Percentiles rank a stretch among this genome's conserved stretches.
phyloP scores from a whole-genome alignment of 2,113 vertebrate species.

The Polypterus senegalus region DNA sequence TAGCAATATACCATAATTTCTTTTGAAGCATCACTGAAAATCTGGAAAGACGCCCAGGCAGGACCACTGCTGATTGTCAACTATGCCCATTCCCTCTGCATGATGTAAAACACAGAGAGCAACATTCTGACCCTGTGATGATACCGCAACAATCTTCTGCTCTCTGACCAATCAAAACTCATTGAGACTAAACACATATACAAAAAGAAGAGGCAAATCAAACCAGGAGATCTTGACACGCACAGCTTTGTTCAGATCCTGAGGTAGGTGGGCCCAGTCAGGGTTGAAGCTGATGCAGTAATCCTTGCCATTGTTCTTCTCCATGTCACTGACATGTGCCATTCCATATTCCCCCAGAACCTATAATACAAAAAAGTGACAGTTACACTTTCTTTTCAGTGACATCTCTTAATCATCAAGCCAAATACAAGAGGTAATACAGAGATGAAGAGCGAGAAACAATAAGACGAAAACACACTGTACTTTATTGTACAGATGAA shows the following conservation, averaged over 20 bases:
- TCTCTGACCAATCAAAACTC: too few species aligned
- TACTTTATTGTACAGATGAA: neutral
- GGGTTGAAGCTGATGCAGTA: conserved; percentile 93
- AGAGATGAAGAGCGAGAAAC: too few species aligned
- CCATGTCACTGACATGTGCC: conserved; percentile 71
- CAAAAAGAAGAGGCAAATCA: too few species aligned
- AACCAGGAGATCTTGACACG: conserved; percentile 31
- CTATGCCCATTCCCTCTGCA: too few species aligned
- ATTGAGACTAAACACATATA: too few species aligned
- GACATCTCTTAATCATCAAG: neutral
- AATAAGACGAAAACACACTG: neutral
- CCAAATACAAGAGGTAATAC: neutral
- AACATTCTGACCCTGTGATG: too few species aligned
- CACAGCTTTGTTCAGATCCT: conserved; percentile 80
- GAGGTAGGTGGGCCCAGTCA: conserved; percentile 81
- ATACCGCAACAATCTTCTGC: too few species aligned
- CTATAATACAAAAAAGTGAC: conserved; percentile 33
- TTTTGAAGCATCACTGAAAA: too few species aligned
- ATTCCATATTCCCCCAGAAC: conserved; percentile 76
- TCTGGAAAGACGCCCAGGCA: too few species aligned
- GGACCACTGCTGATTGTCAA: too few species aligned
- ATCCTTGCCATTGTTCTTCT: conserved; percentile 64
- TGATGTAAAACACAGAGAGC: too few species aligned
- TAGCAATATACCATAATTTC: too few species aligned
- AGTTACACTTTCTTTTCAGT: neutral